Percentiles rank a stretch among this genome's conserved stretches.
These are phyloP conservation scores for Panurus biarmicus DNA, from an alignment of 2,113 vertebrate species.

Conservation along the genomic window DNA sequence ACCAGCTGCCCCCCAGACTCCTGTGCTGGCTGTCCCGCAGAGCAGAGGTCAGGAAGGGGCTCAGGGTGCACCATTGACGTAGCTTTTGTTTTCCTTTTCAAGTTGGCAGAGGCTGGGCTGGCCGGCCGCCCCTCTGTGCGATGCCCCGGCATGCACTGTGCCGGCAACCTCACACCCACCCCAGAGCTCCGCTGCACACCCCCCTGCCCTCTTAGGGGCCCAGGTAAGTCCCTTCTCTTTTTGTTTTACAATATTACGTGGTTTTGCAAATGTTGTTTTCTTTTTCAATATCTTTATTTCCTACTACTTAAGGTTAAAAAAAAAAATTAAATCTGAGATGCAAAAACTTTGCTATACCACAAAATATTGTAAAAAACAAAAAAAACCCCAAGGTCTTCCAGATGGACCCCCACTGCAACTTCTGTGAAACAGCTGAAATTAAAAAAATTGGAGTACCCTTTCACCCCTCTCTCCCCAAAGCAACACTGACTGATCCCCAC, in stretches of 20 bases:
- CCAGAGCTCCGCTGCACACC: constrained; percentile 39
- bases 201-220: constrained; percentile 29
- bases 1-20: not conserved
- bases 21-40: not conserved
- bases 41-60: constrained; percentile 16
- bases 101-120: constrained; percentile 44
- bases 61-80: not conserved
- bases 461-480: not conserved
- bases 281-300: constrained; percentile 2
- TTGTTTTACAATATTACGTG: constrained; percentile 70
- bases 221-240: constrained; percentile 59
- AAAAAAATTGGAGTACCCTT: not conserved
- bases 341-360: constrained; percentile 62
- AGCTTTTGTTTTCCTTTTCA: constrained; percentile 67
- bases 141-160: constrained; percentile 49
- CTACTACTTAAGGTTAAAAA: not conserved
- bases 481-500: not conserved
- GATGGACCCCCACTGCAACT: not conserved
- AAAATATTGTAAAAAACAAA: constrained; percentile 68
- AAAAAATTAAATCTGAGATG: not conserved
- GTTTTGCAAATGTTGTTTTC: constrained; percentile 60
- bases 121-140: constrained; percentile 33
- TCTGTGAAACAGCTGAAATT: not conserved
- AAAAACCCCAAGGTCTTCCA: not conserved
- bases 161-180: constrained; percentile 50